Evolutionary conservation across 2,113 vertebrate species (phyloP), one percentile per base, ranked within the genome.

Genomic region (Crotophaga sulcirostris): DNA sequence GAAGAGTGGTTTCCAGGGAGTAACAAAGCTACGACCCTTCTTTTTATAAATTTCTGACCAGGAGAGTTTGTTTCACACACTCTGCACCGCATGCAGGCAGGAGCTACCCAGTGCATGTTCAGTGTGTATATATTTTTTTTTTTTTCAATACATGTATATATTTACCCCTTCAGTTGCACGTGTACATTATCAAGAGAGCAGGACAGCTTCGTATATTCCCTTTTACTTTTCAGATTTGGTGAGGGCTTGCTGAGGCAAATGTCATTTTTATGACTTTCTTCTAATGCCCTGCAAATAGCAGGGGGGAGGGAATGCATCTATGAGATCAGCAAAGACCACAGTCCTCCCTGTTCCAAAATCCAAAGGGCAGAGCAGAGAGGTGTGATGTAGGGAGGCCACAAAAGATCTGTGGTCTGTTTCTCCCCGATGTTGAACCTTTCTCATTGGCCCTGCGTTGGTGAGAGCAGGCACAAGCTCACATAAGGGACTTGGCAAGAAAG

Each of bases 271-370:
- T 18, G 54, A 38, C 33, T 78, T 90, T 76, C 18, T 62, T 79
- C 25, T 84, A 66, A 44, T 34, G 12, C 29, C 24, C 16, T 79
- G 58, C 66, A 87, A 14, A 13, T 4, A 86, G n/a, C 36, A 40
- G 14, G 5, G 2, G 2, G 33, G 36, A 88, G 49, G 31, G 16
- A 84, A 16, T 24, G 20, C 11, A 34, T 36, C 62, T 79, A 10
- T 6, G 1, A 21, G 15, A 33, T 54, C 9, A 1, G 16, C 36
- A 44, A 60, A 44, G 55, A 17, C 28, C 69, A 58, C 62, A 7
- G 1, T 75, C 33, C n/a, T 47, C 24, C 23, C 9, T 0, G 0
- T 64, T 67, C 21, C 1, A 0, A 81, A 54, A 51, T 7, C 28
- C 38, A n/a, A 26, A 29, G 25, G 56, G 29, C 42, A 78, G 47